Evolutionary conservation across 2,888 invertebrate species (phyloP).

Genomic region (Agrotis clavis): DNA sequence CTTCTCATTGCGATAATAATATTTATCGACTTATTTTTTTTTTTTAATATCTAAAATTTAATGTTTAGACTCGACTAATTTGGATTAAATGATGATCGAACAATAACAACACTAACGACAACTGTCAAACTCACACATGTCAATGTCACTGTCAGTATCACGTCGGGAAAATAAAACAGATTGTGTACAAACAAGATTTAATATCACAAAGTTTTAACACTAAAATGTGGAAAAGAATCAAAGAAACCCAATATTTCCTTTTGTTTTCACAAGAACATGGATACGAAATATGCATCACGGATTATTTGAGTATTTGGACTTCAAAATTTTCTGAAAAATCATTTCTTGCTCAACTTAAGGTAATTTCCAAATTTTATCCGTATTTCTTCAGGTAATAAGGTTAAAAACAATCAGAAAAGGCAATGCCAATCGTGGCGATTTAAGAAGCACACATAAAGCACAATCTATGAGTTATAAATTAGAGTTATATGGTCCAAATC

Average conservation of each 20-base stretch:
- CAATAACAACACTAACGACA: background rate
- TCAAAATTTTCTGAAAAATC: slow-evolving; percentile 63
- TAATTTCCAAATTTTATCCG: slow-evolving; percentile 36
- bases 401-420: background rate
- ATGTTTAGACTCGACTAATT: slow-evolving; percentile 9
- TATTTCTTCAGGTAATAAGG: background rate
- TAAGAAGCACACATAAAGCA: background rate
- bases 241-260: slow-evolving; percentile 65
- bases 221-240: slow-evolving; percentile 73
- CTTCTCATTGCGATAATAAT: no score
- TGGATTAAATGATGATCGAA: no score
- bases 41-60: background rate
- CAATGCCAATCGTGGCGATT: background rate
- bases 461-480: background rate
- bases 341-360: slow-evolving; percentile 75
- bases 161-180: slow-evolving; percentile 20
- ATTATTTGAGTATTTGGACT: slow-evolving; percentile 76
- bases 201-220: background rate
- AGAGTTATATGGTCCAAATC: background rate
- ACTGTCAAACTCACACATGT: background rate
- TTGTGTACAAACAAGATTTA: slow-evolving; percentile 11
- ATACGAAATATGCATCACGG: slow-evolving; percentile 73
- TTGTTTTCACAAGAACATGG: slow-evolving; percentile 50
- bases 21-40: no score
- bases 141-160: slow-evolving; percentile 17